Percentiles rank a stretch among this genome's conserved stretches.
phyloP scores from a whole-genome alignment of 1,140 invertebrate genomes.

The Trichomalopsis sarcophagae region DNA sequence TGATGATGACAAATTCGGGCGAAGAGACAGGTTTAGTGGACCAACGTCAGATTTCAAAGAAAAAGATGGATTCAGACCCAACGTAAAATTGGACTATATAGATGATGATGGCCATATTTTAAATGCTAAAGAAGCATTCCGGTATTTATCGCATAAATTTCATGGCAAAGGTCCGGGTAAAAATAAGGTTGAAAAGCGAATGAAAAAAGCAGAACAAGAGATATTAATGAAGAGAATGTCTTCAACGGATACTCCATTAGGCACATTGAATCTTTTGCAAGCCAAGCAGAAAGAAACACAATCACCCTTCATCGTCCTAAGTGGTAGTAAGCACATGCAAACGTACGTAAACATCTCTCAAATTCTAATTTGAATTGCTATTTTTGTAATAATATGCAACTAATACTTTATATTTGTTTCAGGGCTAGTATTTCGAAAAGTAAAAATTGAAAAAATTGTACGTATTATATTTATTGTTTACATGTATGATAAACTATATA shows the following conservation, averaged over 20 bases:
- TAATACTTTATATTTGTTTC: slow-evolving; percentile 54
- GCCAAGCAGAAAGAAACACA: slow-evolving; percentile 98
- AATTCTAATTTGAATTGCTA: background rate
- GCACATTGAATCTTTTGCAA: slow-evolving; percentile 94
- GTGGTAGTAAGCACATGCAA: slow-evolving; percentile 86
- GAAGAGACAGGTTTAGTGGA: slow-evolving; percentile 88
- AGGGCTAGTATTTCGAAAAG: slow-evolving; percentile 68
- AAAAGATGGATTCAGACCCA: slow-evolving; percentile 94
- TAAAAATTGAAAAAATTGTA: slow-evolving; percentile 60
- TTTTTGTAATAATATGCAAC: background rate
- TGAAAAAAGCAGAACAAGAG: slow-evolving; percentile 96
- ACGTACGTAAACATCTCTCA: slow-evolving; percentile 60
- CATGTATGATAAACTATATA: too few species aligned
- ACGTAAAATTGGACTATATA: slow-evolving; percentile 97
- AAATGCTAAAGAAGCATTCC: slow-evolving; percentile 97
- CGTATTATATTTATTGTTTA: slow-evolving; percentile 18
- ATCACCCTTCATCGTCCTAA: slow-evolving; percentile 95
- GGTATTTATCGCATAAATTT: slow-evolving; percentile 97
- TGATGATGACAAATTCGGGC: slow-evolving; percentile 88
- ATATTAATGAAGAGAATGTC: slow-evolving; percentile 99
- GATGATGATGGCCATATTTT: slow-evolving; percentile 95
- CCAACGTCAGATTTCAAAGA: slow-evolving; percentile 96
- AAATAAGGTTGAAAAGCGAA: slow-evolving; percentile 97
- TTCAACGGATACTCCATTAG: slow-evolving; percentile 97
- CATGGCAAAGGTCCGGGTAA: slow-evolving; percentile 99